Evolutionary conservation across 2,797 vertebrate species (phyloP), one percentile per base, ranked within the genome.

Genomic region (Gephyroberyx darwinii): DNA sequence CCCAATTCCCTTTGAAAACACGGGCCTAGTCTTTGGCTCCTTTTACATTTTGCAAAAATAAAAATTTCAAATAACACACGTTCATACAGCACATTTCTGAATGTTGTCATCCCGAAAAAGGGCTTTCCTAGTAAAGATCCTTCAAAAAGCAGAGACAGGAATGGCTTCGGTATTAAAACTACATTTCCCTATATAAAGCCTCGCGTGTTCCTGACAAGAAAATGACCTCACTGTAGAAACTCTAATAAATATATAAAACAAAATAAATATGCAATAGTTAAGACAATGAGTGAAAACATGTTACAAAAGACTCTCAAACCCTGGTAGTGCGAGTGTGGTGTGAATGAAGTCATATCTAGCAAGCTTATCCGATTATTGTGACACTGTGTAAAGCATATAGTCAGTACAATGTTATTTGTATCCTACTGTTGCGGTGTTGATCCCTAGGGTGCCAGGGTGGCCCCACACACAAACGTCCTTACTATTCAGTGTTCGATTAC

Each of bases 221-320:
- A 83, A 82, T 76, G 74, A 80, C 82, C 69, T 47, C 75, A 87
- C 71, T 86, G 74, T 90, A 92, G 94, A 93, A 92, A 90, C 71
- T 87, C 88, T 91, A 92, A 90, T 92, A 92, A 92, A 94, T 94
- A 94, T 78, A 88, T 81, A 91, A 69, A 85, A 82, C 82, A 84
- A 26, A 26, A 26, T 93, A 80, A 90, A 92, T 84, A 89, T 88
- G 90, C 79, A 84, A 90, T 83, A 85, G 83, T 91, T 88, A 90
- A 91, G 89, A 93, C 72, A 88, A 83, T 59, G 62, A 79, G 89
- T 91, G 85, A 77, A 74, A 78, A 56, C 67, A 71, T 43, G 59
- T 74, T 77, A 89, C 63, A 87, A 89, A 89, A 89, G 67, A 82
- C 57, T 86, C 57, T 86, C 62, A 78, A 84, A 84, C 61, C 63